phyloP scores from a whole-genome alignment of 2,113 vertebrate species.

The pig (Sus scrofa) region T2T-Sscrofa CM000820.6:2158001-2158500 shows the following conservation, averaged over 20 bases:
- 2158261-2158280: neutral
- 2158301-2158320: neutral
- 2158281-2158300: neutral
- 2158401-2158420: neutral
- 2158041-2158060: neutral
- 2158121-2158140: neutral
- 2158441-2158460: neutral
- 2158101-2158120: neutral
- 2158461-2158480: neutral
- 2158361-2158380: neutral
- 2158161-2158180: neutral
- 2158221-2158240: neutral
- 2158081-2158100: neutral
- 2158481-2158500: neutral
- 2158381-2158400: neutral
- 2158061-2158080: neutral
- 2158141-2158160: neutral
- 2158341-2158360: neutral
- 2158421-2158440: neutral
- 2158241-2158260: neutral
- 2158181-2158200: neutral
- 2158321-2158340: neutral
- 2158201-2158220: neutral
- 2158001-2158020: conserved; percentile 21
- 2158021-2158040: neutral